Base-by-base conservation (phyloP, 2,113 vertebrate species). In the Periophthalmodon schlosseri region DNA sequence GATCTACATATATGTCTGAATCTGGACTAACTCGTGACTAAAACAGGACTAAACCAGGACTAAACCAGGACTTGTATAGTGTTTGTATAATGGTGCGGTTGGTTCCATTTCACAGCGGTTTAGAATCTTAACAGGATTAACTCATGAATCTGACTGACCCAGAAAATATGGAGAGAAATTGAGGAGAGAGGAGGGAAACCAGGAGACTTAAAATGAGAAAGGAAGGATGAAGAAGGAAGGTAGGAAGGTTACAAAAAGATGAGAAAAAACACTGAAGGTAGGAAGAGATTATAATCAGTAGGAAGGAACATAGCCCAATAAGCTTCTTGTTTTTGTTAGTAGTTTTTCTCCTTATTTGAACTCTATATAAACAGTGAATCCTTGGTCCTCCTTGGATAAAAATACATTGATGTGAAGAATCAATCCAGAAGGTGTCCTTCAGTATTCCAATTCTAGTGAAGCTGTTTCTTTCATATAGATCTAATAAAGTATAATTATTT, bases 51-150 rank as follows among this genome's bases (percentile, higher is more conserved):
- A 64, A 39, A 64, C 33, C 34, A 4, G 57, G 33, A 36, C 33
- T 64, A 65, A n/a, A 65, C 34, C 63, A 9, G 60, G 28, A 34
- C 60, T 63, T 34, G 28, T 20, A 3, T 15, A 63, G 60, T 6
- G 16, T 15, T 34, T 63, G 60, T 63, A 34, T 63, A 33, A 60
- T 63, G 60, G 28, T 63, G 60, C 7, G 28, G 28, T 63, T 34
- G 60, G 60, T 63, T 63, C 60, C 60, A 63, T 63, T 63, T 63
- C 60, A 63, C 60, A 63, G 60, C 13, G 60, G 28, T 63, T 61
- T 63, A 63, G 60, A 34, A 28, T 63, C 60, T 60, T 63, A 63
- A 63, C 60, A 63, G 60, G 60, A 63, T 63, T 63, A 63, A 63
- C 60, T 63, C 60, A 58, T 60, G 57, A 60, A 60, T 60, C 57